phyloP scores from a whole-genome alignment of 2,888 invertebrate genomes.

The Drosophila atripex region DNA sequence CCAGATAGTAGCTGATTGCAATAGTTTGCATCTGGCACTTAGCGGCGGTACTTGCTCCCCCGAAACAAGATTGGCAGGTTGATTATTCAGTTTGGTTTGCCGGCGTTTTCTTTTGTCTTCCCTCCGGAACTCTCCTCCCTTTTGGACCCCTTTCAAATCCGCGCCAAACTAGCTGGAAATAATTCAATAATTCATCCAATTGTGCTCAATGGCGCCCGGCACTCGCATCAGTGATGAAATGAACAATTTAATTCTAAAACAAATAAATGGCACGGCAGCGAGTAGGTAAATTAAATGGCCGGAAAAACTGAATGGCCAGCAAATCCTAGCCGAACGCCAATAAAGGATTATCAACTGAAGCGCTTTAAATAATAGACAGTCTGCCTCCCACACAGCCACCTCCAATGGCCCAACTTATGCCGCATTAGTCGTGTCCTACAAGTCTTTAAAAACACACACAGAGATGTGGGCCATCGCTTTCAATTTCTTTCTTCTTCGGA shows the following conservation, averaged over 20 bases:
- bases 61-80: constrained; percentile 18
- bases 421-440: constrained; percentile 36
- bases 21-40: constrained; percentile 19
- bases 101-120: not conserved
- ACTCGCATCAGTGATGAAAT: constrained; percentile 18
- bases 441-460: not conserved
- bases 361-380: not conserved
- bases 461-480: constrained; percentile 1
- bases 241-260: constrained; percentile 15
- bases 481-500: constrained; percentile 26
- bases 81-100: constrained; percentile 20
- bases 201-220: constrained; percentile 2
- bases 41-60: not conserved
- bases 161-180: constrained; percentile 24
- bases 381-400: no score
- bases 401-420: not conserved
- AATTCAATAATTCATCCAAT: constrained; percentile 33
- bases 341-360: not conserved
- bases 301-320: not conserved
- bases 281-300: not conserved
- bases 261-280: constrained; percentile 12
- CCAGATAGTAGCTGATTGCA: not conserved
- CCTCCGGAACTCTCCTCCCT: not conserved
- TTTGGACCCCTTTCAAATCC: constrained; percentile 1
- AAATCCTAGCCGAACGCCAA: not conserved